Conservation (phyloP, 2,888 invertebrate species). For the Himalopsyche japonica region DNA sequence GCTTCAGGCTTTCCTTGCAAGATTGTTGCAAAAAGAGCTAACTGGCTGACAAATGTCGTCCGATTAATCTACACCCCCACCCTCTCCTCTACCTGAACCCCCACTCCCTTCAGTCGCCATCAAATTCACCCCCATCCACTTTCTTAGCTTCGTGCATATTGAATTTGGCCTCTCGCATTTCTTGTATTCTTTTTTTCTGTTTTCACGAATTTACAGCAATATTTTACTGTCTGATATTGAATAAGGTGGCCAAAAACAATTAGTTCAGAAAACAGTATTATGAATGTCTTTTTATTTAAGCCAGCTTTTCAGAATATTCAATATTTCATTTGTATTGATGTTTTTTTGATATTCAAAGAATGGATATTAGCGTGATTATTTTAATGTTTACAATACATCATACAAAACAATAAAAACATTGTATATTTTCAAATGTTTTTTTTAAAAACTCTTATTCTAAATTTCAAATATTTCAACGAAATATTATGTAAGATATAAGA, state of each 20-base stretch:
- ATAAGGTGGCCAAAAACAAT: not conserved
- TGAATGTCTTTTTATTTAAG: no score
- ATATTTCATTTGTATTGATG: no score
- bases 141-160: slow-evolving; percentile 9
- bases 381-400: no score
- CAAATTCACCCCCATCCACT: not conserved
- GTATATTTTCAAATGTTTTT: no score
- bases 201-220: slow-evolving; percentile 31
- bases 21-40: slow-evolving; percentile 30
- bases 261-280: not conserved
- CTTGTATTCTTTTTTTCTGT: slow-evolving; percentile 25
- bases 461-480: no score
- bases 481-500: no score
- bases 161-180: slow-evolving; percentile 1
- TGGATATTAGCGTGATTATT: no score
- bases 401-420: no score
- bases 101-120: not conserved
- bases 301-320: no score
- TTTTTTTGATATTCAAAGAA: no score
- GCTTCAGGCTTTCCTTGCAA: slow-evolving; percentile 24
- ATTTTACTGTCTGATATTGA: slow-evolving; percentile 23
- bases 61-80: slow-evolving; percentile 38
- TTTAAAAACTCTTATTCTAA: no score
- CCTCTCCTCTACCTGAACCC: not conserved
- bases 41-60: slow-evolving; percentile 40